Evolutionary conservation across 2,888 invertebrate species (phyloP), one percentile per base, ranked within the genome.

Genomic region (Sturmia bella): DNA sequence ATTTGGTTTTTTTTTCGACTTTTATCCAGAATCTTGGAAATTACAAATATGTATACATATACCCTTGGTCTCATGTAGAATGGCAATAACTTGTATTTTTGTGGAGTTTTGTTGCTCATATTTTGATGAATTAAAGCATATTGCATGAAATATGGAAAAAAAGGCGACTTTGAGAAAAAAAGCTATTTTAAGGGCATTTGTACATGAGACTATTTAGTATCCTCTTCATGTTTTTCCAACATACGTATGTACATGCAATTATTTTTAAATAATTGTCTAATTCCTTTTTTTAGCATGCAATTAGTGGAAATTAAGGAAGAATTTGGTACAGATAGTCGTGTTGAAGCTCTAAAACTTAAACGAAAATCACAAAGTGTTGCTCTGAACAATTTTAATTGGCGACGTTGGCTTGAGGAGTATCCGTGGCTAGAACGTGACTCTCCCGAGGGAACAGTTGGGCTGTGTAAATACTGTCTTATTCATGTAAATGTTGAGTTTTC

Each of bases 341-440:
- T 87, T 19, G 78, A 64, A 4, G 86, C 85, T 3, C 81, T 86
- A 59, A 88, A 87, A 63, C 52, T 82, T 5, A 86, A 86, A 61
- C 87, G 89, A 0, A 72, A 68, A 15, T 83, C 70, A 2, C 87
- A 87, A 50, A 86, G 83, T 5, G 87, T 85, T 11, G 57, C 81
- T 0, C 76, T 89, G 0, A 87, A 85, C 45, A 85, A 89, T 64
- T 89, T 86, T 13, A 89, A 88, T 56, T 89, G 89, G 89, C 43
- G 78, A 3, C 87, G 87, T 13, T 89, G 89, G 89, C 45, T 86
- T 1, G 61, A 73, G 4, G 84, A 70, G 11, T 87, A 86, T 48
- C 52, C 80, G 0, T 89, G 89, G 89, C 75, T 89, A 24, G 85
- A 86, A 45, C 87, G 89, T 3, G 63, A 82, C 0, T 80, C 86